Conservation (phyloP, 2,113 vertebrate species). For the Ophiodon elongatus region DNA sequence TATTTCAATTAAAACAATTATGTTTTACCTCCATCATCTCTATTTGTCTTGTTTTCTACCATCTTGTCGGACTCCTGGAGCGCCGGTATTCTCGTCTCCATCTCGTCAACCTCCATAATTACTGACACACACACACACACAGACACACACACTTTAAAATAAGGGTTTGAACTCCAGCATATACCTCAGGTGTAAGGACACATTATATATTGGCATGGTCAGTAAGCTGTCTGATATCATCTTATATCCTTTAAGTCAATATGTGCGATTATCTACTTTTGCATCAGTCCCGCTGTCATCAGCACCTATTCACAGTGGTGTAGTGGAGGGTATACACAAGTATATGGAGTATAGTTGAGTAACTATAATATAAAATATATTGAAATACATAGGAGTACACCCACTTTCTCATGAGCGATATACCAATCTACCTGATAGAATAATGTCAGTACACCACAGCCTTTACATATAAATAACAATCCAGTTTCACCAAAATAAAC, state of each 20-base stretch:
- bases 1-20: not conserved
- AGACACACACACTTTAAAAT: not conserved
- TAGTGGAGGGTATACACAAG: too few species aligned
- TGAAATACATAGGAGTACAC: too few species aligned
- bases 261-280: not conserved
- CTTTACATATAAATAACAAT: not conserved
- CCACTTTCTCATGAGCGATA: not conserved
- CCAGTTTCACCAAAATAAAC: not conserved
- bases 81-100: not conserved
- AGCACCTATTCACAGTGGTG: not conserved
- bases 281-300: not conserved
- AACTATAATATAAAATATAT: too few species aligned
- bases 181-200: not conserved
- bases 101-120: slow-evolving; percentile 37
- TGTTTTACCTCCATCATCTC: slow-evolving; percentile 5
- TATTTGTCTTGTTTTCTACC: not conserved
- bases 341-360: too few species aligned
- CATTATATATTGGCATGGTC: not conserved
- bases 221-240: not conserved
- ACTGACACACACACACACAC: slow-evolving; percentile 17
- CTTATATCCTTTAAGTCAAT: not conserved
- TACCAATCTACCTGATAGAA: not conserved
- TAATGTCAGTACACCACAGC: not conserved
- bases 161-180: not conserved
- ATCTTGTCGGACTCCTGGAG: not conserved